Evolutionary conservation across 2,888 invertebrate genomes (phyloP), one percentile per base, ranked within the genome.

Genomic region (Brachycybe producta): DNA sequence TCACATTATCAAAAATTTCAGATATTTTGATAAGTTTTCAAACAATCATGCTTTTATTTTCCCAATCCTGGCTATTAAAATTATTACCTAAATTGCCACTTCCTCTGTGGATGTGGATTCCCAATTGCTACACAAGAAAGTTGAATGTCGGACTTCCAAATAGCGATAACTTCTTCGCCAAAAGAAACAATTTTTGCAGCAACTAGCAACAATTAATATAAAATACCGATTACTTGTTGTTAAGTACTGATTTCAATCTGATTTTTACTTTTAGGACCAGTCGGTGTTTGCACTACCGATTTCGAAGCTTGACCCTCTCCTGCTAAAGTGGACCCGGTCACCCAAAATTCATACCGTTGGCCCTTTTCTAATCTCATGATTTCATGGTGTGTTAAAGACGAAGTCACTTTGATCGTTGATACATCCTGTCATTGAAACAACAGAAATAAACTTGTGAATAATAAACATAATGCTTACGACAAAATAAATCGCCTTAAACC

Each of bases 121-220:
- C 92, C 92, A 38, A 92, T 91, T 48, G 90, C 85, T 21, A 87
- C 74, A 62, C 94, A 94, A 0, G 90, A 90, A 61, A 94, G 71
- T 60, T 84, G 86, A 1, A 91, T 84, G 61, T 88, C 86, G 71
- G 88, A 86, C 68, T 87, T 85, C 48, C 38, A 47, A 13, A 27
- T 23, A 7, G n/a, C 17, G 54, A 84, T 64, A 17, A 61, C 59
- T 8, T 60, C 55, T 13, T 47, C 39, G 3, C 59, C 84, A 66
- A 91, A 85, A 13, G 82, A 81, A 40, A 91, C 90, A 60, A 92
- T 91, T 67, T 87, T 86, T 1, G 92, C 92, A 40, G 91, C 86
- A 53, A 90, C 92, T 84, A 36, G 28, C 7, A 44, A 21, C 21
- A n/a, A 23, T 1, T 21, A 17, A 38, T 28, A 5, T 13, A 39